Evolutionary conservation across 2,113 vertebrate species (phyloP).

Genomic region (Malaclemys terrapin): DNA sequence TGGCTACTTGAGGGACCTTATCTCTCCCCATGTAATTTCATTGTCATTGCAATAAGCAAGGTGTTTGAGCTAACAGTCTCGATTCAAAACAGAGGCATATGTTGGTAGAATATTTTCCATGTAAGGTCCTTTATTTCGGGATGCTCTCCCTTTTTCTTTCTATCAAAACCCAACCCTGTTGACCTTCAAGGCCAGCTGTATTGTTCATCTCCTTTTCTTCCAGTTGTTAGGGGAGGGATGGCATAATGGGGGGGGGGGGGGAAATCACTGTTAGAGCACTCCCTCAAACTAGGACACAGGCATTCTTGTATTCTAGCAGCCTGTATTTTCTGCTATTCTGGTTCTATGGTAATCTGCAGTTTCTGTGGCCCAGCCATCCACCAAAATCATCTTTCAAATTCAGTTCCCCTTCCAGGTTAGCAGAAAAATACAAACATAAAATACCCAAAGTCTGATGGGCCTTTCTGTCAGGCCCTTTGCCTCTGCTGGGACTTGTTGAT

Average conservation of each 20-base stretch:
- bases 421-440: background rate
- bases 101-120: background rate
- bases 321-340: background rate
- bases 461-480: background rate
- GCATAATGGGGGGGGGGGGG: background rate
- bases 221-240: background rate
- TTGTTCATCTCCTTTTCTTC: background rate
- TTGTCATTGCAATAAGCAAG: background rate
- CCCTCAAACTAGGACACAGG: background rate
- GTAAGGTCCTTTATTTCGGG: background rate
- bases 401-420: background rate
- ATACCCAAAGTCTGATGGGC: background rate
- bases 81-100: background rate
- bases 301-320: background rate
- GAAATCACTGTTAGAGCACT: background rate
- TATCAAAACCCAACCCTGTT: background rate
- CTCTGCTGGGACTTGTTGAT: background rate
- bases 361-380: background rate
- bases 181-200: background rate
- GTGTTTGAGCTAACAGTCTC: background rate
- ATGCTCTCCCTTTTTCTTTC: background rate
- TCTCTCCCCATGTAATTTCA: background rate
- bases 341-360: background rate
- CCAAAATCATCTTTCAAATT: background rate
- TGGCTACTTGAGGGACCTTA: background rate